Conservation (phyloP, 2,888 invertebrate genomes). For the Blomia tropicalis region DNA sequence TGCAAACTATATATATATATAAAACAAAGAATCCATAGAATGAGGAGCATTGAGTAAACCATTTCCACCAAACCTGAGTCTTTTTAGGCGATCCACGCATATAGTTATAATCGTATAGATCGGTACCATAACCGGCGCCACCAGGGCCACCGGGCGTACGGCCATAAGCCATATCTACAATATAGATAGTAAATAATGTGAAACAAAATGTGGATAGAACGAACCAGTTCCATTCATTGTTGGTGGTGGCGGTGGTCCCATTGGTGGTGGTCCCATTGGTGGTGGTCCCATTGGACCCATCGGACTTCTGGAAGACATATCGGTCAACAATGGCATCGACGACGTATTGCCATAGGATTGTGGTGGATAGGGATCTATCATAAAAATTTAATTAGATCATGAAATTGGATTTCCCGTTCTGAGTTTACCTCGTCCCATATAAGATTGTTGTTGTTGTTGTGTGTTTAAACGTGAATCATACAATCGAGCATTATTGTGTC, state of each 20-base stretch:
- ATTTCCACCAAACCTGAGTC: slow-evolving; percentile 22
- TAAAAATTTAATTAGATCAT: too few relatives aligned
- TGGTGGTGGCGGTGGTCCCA: neutral
- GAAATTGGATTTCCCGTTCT: too few relatives aligned
- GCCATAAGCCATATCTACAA: too few relatives aligned
- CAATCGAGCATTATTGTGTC: neutral
- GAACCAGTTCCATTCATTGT: neutral
- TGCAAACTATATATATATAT: slow-evolving; percentile 19
- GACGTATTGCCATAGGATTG: neutral
- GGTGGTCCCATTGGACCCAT: neutral
- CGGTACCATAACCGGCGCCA: neutral
- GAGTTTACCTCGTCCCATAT: too few relatives aligned
- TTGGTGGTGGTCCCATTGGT: neutral
- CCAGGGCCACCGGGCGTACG: neutral
- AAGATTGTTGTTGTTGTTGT: too few relatives aligned
- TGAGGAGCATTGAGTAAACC: neutral
- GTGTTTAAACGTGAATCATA: neutral
- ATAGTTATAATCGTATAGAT: slow-evolving; percentile 15
- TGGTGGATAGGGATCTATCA: too few relatives aligned
- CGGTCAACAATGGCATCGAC: neutral
- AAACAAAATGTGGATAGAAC: neutral
- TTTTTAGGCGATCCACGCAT: slow-evolving; percentile 25
- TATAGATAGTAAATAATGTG: neutral
- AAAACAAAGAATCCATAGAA: neutral
- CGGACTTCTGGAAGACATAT: neutral